These are phyloP conservation scores for Leuctra nigra DNA, from an alignment of 2,888 invertebrate genomes.

Conservation along the genomic window DNA sequence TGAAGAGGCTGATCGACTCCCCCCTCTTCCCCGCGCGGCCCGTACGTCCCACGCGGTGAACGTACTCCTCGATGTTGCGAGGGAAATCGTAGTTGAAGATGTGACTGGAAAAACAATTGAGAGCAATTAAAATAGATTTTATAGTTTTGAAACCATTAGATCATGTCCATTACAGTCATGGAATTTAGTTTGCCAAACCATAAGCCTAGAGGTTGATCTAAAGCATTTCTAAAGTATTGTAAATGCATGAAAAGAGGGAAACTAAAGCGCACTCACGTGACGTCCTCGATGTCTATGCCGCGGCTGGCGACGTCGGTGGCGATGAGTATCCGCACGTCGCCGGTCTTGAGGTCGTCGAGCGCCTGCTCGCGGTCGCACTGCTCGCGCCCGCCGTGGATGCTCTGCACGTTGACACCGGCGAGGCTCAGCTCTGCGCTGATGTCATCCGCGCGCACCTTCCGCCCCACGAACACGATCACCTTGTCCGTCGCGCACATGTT, in stretches of 20 bases:
- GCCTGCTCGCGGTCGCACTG: conserved; percentile 70
- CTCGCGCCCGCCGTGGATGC: conserved; percentile 86
- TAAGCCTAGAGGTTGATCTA: too few species aligned
- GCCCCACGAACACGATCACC: conserved; percentile 84
- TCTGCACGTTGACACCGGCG: conserved; percentile 61
- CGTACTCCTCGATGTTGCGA: conserved; percentile 90
- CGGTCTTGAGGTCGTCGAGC: conserved; percentile 72
- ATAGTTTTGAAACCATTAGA: too few species aligned
- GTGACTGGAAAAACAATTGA: too few species aligned
- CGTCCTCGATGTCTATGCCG: conserved; percentile 85
- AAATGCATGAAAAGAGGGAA: too few species aligned
- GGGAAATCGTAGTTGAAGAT: conserved; percentile 93
- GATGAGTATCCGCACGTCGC: conserved; percentile 72
- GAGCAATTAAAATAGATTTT: too few species aligned
- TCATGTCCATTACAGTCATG: too few species aligned
- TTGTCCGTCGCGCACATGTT: conserved; percentile 71
- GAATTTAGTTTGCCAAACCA: too few species aligned
- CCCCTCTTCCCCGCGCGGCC: conserved; percentile 87
- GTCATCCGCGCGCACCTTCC: conserved; percentile 76
- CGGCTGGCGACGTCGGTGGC: conserved; percentile 95
- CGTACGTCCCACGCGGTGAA: conserved; percentile 92
- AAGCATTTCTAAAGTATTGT: too few species aligned
- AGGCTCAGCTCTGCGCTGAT: conserved; percentile 72
- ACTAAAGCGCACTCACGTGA: conserved; percentile 52
- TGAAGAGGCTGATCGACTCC: conserved; percentile 72